These are phyloP conservation scores for Parambassis ranga DNA, from an alignment of 2,797 vertebrate species.

Conservation along the genomic window DNA sequence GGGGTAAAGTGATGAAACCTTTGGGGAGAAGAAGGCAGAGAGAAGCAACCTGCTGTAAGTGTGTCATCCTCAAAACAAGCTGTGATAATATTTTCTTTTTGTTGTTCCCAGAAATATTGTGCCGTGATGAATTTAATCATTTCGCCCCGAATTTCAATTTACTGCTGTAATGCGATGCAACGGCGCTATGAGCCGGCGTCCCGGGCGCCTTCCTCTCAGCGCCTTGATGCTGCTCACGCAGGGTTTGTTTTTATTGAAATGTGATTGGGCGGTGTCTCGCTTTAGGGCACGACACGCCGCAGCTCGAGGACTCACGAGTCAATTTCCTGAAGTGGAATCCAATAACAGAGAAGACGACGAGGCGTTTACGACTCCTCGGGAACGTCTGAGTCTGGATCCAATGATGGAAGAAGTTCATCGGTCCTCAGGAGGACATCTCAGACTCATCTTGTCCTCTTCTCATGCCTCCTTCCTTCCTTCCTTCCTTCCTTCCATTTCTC, in stretches of 20 bases:
- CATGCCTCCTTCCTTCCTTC: no score
- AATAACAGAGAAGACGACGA: slow-evolving; percentile 27
- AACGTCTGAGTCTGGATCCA: no score
- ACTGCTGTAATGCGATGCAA: slow-evolving; percentile 61
- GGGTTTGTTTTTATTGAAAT: slow-evolving; percentile 56
- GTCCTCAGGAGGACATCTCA: no score
- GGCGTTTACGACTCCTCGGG: slow-evolving; percentile 31
- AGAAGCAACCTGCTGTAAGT: slow-evolving; percentile 54
- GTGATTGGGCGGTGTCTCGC: slow-evolving; percentile 57
- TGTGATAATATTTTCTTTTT: slow-evolving; percentile 45
- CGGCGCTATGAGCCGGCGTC: slow-evolving; percentile 40
- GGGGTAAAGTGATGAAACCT: slow-evolving; percentile 51
- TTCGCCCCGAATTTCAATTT: slow-evolving; percentile 55
- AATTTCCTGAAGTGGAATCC: slow-evolving; percentile 67
- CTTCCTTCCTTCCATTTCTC: background rate
- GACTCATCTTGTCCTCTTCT: no score
- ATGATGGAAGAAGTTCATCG: no score
- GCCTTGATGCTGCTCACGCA: slow-evolving; percentile 33
- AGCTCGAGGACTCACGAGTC: slow-evolving; percentile 52
- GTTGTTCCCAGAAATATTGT: slow-evolving; percentile 53
- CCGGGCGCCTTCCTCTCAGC: slow-evolving; percentile 31
- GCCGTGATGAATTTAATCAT: slow-evolving; percentile 59
- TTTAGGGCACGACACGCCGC: slow-evolving; percentile 38
- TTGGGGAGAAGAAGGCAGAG: slow-evolving; percentile 15
- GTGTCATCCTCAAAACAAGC: slow-evolving; percentile 55